phyloP scores from a whole-genome alignment of 2,797 vertebrate species.

The Hozukius guyotensis region DNA sequence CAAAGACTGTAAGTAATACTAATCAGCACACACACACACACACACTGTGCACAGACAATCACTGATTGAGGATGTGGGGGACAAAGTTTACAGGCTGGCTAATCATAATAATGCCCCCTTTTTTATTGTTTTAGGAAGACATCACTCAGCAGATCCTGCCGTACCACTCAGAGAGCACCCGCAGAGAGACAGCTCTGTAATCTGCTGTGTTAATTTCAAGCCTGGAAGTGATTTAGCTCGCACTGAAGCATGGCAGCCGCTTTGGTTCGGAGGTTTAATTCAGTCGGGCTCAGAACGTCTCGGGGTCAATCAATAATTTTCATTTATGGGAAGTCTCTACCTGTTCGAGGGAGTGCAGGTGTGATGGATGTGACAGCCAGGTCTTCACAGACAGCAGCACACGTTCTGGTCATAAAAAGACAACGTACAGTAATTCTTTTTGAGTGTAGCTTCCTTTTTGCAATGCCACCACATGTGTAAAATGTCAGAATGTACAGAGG shows the following conservation, averaged over 20 bases:
- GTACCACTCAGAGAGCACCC: constrained; percentile 54
- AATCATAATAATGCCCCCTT: constrained; percentile 79
- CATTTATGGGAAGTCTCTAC: background rate
- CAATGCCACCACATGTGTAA: background rate
- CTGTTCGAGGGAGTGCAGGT: background rate
- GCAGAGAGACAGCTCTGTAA: constrained; percentile 54
- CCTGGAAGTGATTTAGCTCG: constrained; percentile 73
- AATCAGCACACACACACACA: constrained; percentile 50
- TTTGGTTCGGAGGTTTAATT: constrained; percentile 48
- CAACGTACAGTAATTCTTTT: background rate
- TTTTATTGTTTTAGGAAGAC: constrained; percentile 83
- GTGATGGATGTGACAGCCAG: background rate
- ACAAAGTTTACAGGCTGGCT: constrained; percentile 72
- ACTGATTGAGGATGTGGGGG: constrained; percentile 74
- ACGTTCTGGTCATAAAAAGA: background rate
- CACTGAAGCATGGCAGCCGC: constrained; percentile 58
- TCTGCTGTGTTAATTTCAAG: constrained; percentile 66
- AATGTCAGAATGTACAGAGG: background rate
- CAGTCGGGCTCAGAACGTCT: background rate
- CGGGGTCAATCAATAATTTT: background rate
- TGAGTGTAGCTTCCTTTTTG: background rate
- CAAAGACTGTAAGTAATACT: constrained; percentile 68
- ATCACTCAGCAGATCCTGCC: constrained; percentile 74
- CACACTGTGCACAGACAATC: constrained; percentile 30
- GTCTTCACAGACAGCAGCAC: background rate